Evolutionary conservation across 1,140 invertebrate genomes (phyloP).

Genomic region (Drosophila takahashii): DNA sequence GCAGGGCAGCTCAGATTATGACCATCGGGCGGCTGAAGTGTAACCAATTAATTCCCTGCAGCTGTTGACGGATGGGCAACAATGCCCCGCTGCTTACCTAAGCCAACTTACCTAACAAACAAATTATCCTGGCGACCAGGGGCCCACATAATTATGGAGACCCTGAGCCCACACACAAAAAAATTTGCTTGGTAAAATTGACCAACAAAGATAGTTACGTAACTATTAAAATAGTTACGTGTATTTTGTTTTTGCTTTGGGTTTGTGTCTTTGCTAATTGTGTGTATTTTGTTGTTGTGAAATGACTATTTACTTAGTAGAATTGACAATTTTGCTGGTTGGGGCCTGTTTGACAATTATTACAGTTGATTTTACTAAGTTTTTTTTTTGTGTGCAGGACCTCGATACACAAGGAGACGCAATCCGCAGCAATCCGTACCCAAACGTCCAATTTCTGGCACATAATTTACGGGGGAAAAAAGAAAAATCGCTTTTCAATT

Average conservation of each 20-base stretch:
- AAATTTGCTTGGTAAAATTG: no score
- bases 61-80: conserved; percentile 53
- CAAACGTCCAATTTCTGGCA: conserved; percentile 69
- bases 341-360: no score
- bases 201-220: no score
- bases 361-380: no score
- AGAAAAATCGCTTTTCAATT: conserved; percentile 76
- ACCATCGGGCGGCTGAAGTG: conserved; percentile 17
- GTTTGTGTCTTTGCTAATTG: no score
- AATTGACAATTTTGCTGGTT: no score
- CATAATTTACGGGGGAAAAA: conserved; percentile 69
- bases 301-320: no score
- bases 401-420: conserved; percentile 53
- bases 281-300: no score
- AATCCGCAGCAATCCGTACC: conserved; percentile 41
- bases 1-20: background rate
- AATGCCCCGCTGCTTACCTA: conserved; percentile 38
- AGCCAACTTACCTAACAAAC: conserved; percentile 70
- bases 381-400: no score
- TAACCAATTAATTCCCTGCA: conserved; percentile 51
- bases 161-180: no score
- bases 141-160: conserved; percentile 68
- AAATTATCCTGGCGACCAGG: conserved; percentile 60
- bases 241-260: no score
- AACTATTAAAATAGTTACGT: no score